phyloP scores from a whole-genome alignment of 2,797 vertebrate species.

The Acanthis flammea region DNA sequence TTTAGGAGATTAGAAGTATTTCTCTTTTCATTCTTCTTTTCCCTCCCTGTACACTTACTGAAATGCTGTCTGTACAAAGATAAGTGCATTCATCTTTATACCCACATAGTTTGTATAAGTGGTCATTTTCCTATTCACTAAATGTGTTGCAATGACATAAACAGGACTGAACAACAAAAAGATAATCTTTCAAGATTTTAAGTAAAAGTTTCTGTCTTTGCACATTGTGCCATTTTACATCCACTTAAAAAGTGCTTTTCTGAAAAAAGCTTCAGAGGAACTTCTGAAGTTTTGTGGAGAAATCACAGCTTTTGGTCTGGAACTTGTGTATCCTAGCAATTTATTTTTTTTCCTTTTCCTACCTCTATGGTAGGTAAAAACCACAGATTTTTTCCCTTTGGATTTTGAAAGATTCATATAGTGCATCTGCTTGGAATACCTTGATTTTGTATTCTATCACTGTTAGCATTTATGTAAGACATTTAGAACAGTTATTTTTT shows the following conservation, averaged over 20 bases:
- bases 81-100: neutral
- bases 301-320: neutral
- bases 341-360: neutral
- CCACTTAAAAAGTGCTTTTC: neutral
- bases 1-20: neutral
- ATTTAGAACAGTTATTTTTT: neutral
- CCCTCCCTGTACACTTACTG: neutral
- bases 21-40: neutral
- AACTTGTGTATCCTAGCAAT: neutral
- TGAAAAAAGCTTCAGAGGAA: neutral
- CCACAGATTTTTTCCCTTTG: accelerated
- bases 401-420: neutral
- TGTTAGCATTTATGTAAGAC: neutral
- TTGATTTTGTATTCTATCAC: neutral
- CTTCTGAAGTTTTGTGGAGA: neutral
- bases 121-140: neutral
- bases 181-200: neutral
- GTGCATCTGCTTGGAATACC: neutral
- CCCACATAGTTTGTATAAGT: neutral
- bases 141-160: neutral
- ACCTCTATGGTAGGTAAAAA: neutral
- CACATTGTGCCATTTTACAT: neutral
- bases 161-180: neutral
- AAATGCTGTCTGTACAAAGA: neutral
- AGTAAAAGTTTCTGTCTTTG: neutral